Evolutionary conservation across 2,888 invertebrate genomes (phyloP).

Genomic region (Andrena bucephala): DNA sequence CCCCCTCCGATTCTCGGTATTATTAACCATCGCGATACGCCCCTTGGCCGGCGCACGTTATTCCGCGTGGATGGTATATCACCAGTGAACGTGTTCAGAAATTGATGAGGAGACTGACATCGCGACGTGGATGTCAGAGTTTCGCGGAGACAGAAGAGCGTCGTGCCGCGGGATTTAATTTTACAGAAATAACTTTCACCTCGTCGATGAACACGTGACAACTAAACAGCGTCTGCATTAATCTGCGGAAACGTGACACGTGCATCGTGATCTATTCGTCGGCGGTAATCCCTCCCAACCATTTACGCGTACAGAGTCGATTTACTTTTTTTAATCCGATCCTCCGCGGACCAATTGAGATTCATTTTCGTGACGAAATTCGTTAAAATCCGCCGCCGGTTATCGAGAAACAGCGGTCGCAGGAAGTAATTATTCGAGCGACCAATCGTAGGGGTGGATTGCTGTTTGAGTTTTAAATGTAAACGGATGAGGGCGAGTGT

Average conservation of each 20-base stretch:
- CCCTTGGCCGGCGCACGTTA: not conserved
- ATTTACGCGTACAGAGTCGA: not conserved
- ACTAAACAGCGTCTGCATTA: too few relatives aligned
- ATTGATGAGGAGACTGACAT: slow-evolving; percentile 18
- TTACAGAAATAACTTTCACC: slow-evolving; percentile 15
- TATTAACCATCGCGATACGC: not conserved
- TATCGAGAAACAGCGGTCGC: not conserved
- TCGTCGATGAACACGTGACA: not conserved
- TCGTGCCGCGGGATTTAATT: not conserved
- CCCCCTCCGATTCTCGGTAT: not conserved
- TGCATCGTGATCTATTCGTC: not conserved
- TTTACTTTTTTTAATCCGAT: not conserved
- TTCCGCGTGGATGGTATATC: not conserved
- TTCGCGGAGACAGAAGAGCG: not conserved
- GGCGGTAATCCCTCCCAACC: not conserved
- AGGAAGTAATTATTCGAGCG: not conserved
- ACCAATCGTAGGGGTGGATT: not conserved
- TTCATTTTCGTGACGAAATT: not conserved
- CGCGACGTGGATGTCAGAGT: slow-evolving; percentile 34
- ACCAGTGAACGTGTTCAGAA: slow-evolving; percentile 22
- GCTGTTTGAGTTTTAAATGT: not conserved
- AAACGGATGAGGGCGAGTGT: not conserved
- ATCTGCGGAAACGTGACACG: too few relatives aligned
- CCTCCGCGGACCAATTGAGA: not conserved
- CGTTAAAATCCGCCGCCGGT: not conserved